Conservation (phyloP, 2,888 invertebrate species). For the Trachelus stipa region DNA sequence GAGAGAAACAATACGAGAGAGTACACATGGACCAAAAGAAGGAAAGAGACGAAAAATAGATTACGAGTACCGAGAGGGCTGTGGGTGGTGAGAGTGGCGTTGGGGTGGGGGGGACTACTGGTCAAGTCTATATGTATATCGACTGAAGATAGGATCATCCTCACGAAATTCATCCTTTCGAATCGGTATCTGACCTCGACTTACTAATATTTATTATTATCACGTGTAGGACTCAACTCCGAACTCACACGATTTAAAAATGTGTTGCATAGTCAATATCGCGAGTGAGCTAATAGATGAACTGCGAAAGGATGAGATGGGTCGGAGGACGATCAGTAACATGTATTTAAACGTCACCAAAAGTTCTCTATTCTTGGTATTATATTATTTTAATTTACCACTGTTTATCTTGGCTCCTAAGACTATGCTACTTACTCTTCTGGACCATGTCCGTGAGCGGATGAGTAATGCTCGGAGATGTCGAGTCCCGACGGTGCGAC, state of each 20-base stretch:
- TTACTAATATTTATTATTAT: conserved; percentile 51
- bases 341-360: background rate
- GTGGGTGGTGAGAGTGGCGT: background rate
- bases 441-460: background rate
- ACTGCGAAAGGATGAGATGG: background rate
- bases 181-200: conserved; percentile 49
- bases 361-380: background rate
- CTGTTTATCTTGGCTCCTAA: conserved; percentile 30
- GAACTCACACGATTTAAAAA: background rate
- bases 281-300: background rate
- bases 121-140: background rate
- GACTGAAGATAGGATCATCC: conserved; percentile 22
- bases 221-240: background rate
- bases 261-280: background rate
- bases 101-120: background rate
- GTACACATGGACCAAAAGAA: background rate
- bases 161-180: conserved; percentile 45
- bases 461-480: conserved; percentile 12
- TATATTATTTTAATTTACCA: background rate
- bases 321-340: background rate
- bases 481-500: conserved; percentile 18
- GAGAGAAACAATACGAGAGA: background rate
- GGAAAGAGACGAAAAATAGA: conserved; percentile 9
- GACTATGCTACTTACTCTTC: background rate
- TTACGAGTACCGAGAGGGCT: background rate